Evolutionary conservation across 2,113 vertebrate genomes (phyloP).

Genomic region (Pteropus alecto): DNA sequence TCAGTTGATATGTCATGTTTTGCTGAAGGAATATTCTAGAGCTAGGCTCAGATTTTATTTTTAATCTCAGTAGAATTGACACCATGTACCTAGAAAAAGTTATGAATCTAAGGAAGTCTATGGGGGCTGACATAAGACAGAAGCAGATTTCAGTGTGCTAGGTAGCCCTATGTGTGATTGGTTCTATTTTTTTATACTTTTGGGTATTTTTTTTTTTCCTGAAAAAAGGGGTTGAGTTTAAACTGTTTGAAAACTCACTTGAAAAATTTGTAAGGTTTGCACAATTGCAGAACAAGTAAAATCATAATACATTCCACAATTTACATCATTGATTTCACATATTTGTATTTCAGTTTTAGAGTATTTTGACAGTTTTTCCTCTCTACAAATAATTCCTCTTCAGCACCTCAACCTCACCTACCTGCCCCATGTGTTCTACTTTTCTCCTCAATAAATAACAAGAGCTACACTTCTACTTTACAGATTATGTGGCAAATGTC

Average conservation of each 20-base stretch:
- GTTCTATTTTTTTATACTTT: not conserved
- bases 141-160: not conserved
- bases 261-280: not conserved
- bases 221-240: not conserved
- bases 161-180: not conserved
- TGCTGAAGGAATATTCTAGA: not conserved
- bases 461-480: not conserved
- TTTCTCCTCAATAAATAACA: not conserved
- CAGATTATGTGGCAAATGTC: not conserved
- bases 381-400: not conserved
- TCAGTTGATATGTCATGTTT: not conserved
- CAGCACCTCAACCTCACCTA: fast-evolving
- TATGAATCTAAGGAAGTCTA: not conserved
- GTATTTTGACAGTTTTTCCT: not conserved
- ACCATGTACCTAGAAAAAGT: not conserved
- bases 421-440: not conserved
- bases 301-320: not conserved
- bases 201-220: not conserved
- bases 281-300: not conserved
- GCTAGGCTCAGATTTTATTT: not conserved
- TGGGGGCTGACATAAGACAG: not conserved
- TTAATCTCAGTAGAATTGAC: not conserved
- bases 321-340: not conserved
- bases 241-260: not conserved
- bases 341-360: not conserved